phyloP scores from a whole-genome alignment of 2,888 invertebrate genomes.

The Macrosiphum euphorbiae region DNA sequence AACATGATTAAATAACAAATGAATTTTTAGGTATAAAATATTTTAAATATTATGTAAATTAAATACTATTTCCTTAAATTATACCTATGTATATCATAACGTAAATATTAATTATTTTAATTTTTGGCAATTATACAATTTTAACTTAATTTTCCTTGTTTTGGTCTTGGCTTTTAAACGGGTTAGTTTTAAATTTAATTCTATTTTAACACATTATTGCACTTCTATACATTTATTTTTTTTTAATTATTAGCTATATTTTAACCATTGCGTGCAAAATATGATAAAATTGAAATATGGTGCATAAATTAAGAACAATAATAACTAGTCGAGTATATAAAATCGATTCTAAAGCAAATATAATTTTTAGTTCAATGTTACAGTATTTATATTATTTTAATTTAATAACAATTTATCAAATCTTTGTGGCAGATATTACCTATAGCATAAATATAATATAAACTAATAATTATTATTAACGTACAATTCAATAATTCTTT shows the following conservation, averaged over 20 bases:
- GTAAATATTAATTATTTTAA: not conserved
- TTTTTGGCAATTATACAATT: not conserved
- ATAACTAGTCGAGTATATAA: not conserved
- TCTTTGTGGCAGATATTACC: not conserved
- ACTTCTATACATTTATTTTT: not conserved
- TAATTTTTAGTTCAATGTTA: not conserved
- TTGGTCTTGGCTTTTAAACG: not conserved
- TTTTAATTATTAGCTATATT: not conserved
- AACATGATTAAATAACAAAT: not conserved
- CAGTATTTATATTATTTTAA: not conserved
- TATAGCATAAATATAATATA: not conserved
- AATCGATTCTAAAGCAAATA: not conserved
- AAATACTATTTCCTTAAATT: too few relatives aligned
- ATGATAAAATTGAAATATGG: not conserved
- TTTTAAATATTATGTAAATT: not conserved
- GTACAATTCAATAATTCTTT: not conserved
- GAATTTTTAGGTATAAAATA: not conserved
- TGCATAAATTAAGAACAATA: not conserved
- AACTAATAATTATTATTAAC: not conserved
- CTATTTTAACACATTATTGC: not conserved
- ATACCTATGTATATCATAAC: too few relatives aligned
- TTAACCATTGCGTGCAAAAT: not conserved
- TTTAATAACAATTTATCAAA: not conserved
- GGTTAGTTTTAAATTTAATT: not conserved
- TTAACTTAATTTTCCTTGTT: not conserved